A percentile compares a stretch with the other conserved stretches of the same genome.
Conservation (phyloP, 2,113 vertebrate species). For the Oryctolagus cuniculus region mOryCun1.1 NC_091441.1:18324501-18325000, state of each 20-base stretch:
- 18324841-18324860: neutral
- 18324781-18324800: neutral
- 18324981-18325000: neutral
- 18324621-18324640: neutral
- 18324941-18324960: neutral
- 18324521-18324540: no score
- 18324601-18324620: neutral
- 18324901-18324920: neutral
- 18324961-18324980: neutral
- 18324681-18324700: neutral
- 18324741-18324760: neutral
- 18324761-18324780: neutral
- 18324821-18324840: neutral
- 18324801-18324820: neutral
- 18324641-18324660: neutral
- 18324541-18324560: neutral
- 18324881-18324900: neutral
- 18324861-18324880: constrained; percentile 27
- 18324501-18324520: neutral
- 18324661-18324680: neutral
- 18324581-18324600: neutral
- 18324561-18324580: constrained; percentile 22
- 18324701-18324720: neutral
- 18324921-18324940: neutral
- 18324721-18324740: neutral